Evolutionary conservation across 1,140 invertebrate species (phyloP), one percentile per base, ranked within the genome.

Genomic region (Tetraneura akinire): DNA sequence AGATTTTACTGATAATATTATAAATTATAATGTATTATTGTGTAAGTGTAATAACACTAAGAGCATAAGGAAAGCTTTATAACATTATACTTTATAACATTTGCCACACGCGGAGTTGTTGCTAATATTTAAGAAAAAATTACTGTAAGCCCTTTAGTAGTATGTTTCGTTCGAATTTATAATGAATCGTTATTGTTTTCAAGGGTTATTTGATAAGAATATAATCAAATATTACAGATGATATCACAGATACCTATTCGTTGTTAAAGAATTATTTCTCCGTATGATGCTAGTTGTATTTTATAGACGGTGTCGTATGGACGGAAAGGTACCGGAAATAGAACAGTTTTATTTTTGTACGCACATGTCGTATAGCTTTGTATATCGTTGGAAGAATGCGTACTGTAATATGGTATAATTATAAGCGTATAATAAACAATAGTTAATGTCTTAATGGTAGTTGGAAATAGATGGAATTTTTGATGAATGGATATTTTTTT

Each of bases 321-420:
- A 66, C 9, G 68, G 3, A 16, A 71, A 71, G 16, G n/a, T 3
- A 26, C 64, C 42, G 45, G 23, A 51, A 51, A 71, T 71, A 71
- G 68, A 71, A 71, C 4, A 2, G 23, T 51, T 51, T 49, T 71
- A 71, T 71, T 71, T 71, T 71, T 16, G 68, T 71, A 18, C 8
- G 13, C 47, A 51, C 47, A n/a, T 51, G 68, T 71, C 47, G 23
- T 29, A 16, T 6, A 14, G 42, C 16, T n/a, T 64, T 37, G 62
- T 29, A 9, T 3, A 10, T 8, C 8, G 47, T 71, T 3, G 66
- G 8, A 16, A 70, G 21, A 70, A 70, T 70, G 47, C 32, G 26
- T 13, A 11, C 11, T 10, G n/a, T 37, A 37, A 37, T 37, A 8
- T 37, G 32, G 32, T 37, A 37, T n/a, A n/a, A n/a, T 37, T 37